Percentiles rank a stretch among this genome's conserved stretches.
These are phyloP conservation scores for Corythoichthys intestinalis DNA, from an alignment of 2,113 vertebrate genomes.

Conservation along the genomic window DNA sequence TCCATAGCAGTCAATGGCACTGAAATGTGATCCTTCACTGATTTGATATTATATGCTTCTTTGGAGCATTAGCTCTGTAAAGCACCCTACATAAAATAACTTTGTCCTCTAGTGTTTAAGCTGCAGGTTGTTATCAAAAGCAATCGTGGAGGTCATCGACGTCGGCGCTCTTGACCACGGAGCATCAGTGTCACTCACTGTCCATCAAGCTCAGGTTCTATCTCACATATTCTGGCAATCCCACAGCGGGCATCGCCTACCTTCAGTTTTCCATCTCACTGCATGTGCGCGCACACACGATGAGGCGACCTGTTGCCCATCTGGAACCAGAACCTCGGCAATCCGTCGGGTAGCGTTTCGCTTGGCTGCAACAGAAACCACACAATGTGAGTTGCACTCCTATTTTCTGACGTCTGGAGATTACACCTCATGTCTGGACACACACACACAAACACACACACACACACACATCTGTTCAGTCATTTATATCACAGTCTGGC, in stretches of 20 bases:
- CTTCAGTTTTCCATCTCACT: conserved; percentile 43
- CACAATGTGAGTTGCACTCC: conserved; percentile 5
- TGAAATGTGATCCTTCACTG: too few species aligned
- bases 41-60: too few species aligned
- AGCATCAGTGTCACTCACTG: conserved; percentile 8
- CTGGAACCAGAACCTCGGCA: conserved; percentile 1
- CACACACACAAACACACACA: background rate
- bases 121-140: background rate
- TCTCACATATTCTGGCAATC: conserved; percentile 31
- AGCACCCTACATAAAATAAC: background rate
- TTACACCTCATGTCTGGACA: conserved; percentile 14
- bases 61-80: too few species aligned
- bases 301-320: conserved; percentile 14
- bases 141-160: background rate
- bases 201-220: conserved; percentile 43
- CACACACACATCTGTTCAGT: background rate
- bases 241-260: conserved; percentile 31
- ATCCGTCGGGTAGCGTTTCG: conserved; percentile 34
- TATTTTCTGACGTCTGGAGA: conserved; percentile 19
- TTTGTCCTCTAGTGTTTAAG: background rate
- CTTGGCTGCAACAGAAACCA: conserved; percentile 25
- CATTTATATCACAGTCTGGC: conserved; percentile 33
- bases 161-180: background rate
- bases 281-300: background rate
- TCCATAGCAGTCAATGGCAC: too few species aligned